Evolutionary conservation across 64 coral and sea anemone genomes (phyloP), one percentile per base, ranked within the genome.

Genomic region (Trachythela sp.): DNA sequence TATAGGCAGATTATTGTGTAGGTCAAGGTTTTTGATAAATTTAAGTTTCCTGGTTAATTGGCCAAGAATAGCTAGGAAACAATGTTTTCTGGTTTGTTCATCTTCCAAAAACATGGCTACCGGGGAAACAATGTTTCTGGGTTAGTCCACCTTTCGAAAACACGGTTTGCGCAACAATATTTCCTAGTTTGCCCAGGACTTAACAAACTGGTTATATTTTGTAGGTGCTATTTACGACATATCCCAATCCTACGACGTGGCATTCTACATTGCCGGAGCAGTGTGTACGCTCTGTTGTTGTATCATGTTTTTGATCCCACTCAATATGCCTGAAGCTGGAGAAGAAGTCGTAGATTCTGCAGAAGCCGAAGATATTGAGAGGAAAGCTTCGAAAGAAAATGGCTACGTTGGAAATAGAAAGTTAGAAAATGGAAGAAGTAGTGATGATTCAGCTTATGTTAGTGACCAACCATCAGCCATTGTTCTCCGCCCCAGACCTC

Each of bases 221-320:
- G 2, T 33, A 97, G 95, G 95, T 52, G 71, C 94, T n/a, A 77
- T 97, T 0, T 94, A 90, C 70, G 95, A 97, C 48, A 86, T 71
- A 13, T 90, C 94, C 9, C n/a, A 89, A 11, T 97, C 95, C 43
- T 97, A 97, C 86, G 84, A 94, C 38, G 92, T 88, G 20, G 95
- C 91, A 39, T 97, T 97, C 90, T 97, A 92, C 88, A 94, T 97
- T 48, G 92, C 92, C 58, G 92, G 95, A 30, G 95, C 85, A 18
- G 92, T 85, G 9, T 85, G 89, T 10, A 92, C 91, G 4, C 54
- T 89, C 2, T 87, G 92, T 1, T 92, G 90, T 22, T 84, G 93
- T 29, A 60, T 97, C 18, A 94, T 97, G 95, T 94, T 97, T 77
- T 85, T 97, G 0, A 92, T 97, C 43, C 95, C 95, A 0, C 92